Base-by-base conservation (phyloP, 2,113 vertebrate genomes). In the Semnornis frantzii region DNA sequence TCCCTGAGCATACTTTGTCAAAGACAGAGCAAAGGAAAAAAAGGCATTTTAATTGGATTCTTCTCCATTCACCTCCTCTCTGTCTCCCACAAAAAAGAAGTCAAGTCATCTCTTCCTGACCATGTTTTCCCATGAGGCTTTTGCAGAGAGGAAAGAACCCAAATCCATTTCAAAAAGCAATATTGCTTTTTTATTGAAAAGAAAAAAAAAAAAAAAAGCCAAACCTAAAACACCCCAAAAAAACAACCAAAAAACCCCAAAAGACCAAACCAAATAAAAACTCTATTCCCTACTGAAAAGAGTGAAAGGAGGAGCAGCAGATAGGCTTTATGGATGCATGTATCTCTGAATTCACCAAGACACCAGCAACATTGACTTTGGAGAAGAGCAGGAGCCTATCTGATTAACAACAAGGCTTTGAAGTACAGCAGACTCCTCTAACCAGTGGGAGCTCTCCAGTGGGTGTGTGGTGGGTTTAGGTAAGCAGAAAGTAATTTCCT, bases 41-140 rank as follows among this genome's bases (percentile, higher is more conserved):
- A 91, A 83, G 42, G 21, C 57, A 90, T 94, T 96, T 96, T 95
- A 96, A 92, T 93, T 88, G 90, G 85, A 85, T 89, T 81, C 65
- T 64, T 94, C 73, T 76, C 76, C 76, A 74, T 88, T 91, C 88
- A 85, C 69, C 80, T 88, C 85, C 21, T 0, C 5, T 88, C 75
- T 20, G 63, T 90, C 72, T 95, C 69, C 64, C 60, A 64, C 68
- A 83, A 87, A 88, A 85, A 87, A 93, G 83, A 93, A 64, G 37
- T 79, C n/a, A 79, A 89, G 82, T 91, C 90, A 83, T 95, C 42
- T 60, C 62, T 81, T 85, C 62, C 48, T 65, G 81, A 68, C 60
- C 65, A 88, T 62, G 54, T 86, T 93, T 62, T 95, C 90, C 85
- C 85, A 83, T 54, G 73, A 90, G 72, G 23, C 14, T 93, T 90